Evolutionary conservation across 2,797 vertebrate genomes (phyloP).

Genomic region (Adelosebastes latens): DNA sequence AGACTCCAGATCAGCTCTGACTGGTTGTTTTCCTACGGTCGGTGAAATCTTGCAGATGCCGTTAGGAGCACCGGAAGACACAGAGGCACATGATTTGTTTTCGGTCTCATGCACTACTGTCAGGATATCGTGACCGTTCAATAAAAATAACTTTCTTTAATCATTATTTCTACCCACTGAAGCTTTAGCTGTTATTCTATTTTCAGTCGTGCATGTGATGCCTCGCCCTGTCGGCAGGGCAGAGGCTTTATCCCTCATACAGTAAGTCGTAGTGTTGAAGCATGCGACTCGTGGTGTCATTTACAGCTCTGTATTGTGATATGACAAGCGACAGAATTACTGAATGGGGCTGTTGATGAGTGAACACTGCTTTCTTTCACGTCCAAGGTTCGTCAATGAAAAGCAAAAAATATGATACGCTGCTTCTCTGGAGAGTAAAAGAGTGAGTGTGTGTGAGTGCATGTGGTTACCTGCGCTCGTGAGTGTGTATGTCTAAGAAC

Average conservation of each 20-base stretch:
- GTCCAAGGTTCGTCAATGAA: neutral
- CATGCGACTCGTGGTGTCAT: neutral
- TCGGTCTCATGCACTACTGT: too few relatives aligned
- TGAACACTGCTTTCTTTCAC: constrained; percentile 34
- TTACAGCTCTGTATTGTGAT: constrained; percentile 20
- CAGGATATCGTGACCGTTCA: too few relatives aligned
- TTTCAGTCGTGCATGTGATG: neutral
- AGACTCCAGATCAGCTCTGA: too few relatives aligned
- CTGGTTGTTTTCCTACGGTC: too few relatives aligned
- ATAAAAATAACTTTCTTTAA: too few relatives aligned
- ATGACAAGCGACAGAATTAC: constrained; percentile 19
- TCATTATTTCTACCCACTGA: neutral
- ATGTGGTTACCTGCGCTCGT: neutral
- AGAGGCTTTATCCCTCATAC: neutral
- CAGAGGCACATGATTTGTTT: too few relatives aligned
- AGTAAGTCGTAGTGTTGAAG: neutral
- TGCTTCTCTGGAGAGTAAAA: neutral
- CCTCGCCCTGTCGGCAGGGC: neutral
- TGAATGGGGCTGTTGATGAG: constrained; percentile 15
- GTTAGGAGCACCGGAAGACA: too few relatives aligned
- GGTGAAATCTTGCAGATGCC: too few relatives aligned
- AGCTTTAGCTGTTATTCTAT: neutral
- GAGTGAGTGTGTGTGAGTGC: neutral
- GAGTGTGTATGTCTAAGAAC: constrained; percentile 33
- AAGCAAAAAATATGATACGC: constrained; percentile 15